Conservation (phyloP, 2,888 invertebrate species). For the Plagiodera versicolora region DNA sequence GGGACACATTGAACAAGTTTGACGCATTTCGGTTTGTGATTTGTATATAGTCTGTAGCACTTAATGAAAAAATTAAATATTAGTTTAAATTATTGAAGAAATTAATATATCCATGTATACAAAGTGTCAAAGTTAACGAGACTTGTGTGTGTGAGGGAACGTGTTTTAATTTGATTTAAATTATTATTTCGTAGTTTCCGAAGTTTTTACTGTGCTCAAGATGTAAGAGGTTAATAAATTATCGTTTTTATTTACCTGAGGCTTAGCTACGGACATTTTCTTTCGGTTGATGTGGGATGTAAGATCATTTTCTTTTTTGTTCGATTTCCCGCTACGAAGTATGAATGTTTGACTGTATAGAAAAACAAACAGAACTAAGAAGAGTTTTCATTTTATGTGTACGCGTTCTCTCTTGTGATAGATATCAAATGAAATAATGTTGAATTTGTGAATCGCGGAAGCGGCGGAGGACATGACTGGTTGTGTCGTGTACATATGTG, state of each 20-base stretch:
- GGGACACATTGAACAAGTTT: neutral
- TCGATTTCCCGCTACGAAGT: slow-evolving; percentile 33
- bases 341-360: slow-evolving; percentile 43
- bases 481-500: slow-evolving; percentile 49
- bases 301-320: no score
- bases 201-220: slow-evolving; percentile 6
- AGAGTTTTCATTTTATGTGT: slow-evolving; percentile 48
- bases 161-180: no score
- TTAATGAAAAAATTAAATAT: no score
- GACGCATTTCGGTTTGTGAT: neutral
- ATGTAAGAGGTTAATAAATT: slow-evolving; percentile 12
- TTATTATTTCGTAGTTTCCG: neutral
- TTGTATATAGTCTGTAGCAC: neutral
- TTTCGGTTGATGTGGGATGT: no score
- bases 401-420: slow-evolving; percentile 47
- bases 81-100: no score
- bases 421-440: slow-evolving; percentile 43
- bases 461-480: slow-evolving; percentile 52
- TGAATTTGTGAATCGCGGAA: slow-evolving; percentile 41
- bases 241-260: slow-evolving; percentile 21
- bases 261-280: no score
- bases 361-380: slow-evolving; percentile 45
- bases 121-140: no score
- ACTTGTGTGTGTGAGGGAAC: no score
- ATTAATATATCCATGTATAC: no score